A percentile compares a stretch with the other conserved stretches of the same genome.
phyloP scores from a whole-genome alignment of 1,140 invertebrate genomes.

The Diachasmimorpha longicaudata region DNA sequence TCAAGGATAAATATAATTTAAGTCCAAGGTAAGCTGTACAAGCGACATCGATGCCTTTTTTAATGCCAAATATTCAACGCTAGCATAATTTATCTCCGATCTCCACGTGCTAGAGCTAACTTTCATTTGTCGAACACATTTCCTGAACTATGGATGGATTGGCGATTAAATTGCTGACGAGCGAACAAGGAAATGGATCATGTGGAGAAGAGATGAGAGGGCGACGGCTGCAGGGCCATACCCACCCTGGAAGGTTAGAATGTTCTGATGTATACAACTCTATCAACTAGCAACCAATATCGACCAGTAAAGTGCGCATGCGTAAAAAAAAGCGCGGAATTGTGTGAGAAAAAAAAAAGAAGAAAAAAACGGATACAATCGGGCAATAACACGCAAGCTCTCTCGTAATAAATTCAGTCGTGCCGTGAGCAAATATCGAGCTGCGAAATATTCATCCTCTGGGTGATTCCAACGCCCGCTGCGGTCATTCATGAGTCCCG shows the following conservation, averaged over 20 bases:
- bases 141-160: background rate
- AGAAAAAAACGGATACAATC: background rate
- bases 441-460: background rate
- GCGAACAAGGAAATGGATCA: conserved; percentile 3
- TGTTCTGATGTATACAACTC: background rate
- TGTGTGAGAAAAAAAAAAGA: background rate
- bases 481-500: background rate
- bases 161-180: background rate
- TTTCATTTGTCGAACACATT: background rate
- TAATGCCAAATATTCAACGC: background rate
- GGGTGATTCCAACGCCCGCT: conserved; percentile 22
- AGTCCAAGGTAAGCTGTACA: background rate
- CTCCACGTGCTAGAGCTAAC: background rate
- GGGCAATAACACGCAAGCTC: conserved; percentile 18
- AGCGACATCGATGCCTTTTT: conserved; percentile 46
- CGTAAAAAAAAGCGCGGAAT: conserved; percentile 35
- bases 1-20: background rate
- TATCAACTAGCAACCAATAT: conserved; percentile 12
- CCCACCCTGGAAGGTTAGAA: background rate
- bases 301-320: conserved; percentile 31
- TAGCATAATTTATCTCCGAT: background rate
- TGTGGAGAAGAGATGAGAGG: conserved; percentile 17
- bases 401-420: background rate
- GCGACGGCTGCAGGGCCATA: background rate
- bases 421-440: conserved; percentile 5